Conservation (phyloP, 2,113 vertebrate genomes). For the Heptranchias perlo region DNA sequence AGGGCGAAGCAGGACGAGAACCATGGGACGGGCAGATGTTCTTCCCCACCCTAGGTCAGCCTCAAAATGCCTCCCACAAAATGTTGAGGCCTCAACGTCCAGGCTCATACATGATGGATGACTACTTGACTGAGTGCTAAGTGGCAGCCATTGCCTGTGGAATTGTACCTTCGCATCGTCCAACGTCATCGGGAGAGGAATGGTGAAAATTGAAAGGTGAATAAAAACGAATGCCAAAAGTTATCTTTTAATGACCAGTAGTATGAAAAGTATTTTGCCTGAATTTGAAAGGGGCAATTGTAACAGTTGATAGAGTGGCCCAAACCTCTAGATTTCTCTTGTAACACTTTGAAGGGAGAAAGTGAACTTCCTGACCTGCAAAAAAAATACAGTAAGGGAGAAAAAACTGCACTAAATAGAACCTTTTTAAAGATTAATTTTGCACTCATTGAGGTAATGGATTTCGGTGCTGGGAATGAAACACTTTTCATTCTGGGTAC, state of each 20-base stretch:
- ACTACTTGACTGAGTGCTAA: neutral
- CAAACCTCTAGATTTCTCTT: neutral
- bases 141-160: no score
- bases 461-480: neutral
- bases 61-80: neutral
- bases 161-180: no score
- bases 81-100: neutral
- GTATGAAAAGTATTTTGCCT: neutral
- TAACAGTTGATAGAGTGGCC: neutral
- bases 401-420: neutral
- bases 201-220: neutral
- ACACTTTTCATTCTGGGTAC: neutral
- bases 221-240: neutral
- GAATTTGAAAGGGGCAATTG: neutral
- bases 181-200: no score
- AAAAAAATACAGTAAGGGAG: neutral
- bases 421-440: neutral
- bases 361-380: neutral
- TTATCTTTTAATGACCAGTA: neutral
- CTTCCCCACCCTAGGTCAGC: neutral
- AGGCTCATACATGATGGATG: neutral
- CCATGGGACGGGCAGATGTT: neutral
- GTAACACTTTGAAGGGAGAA: neutral
- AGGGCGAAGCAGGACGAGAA: neutral
- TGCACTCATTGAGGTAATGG: neutral